Evolutionary conservation across 2,113 vertebrate species (phyloP), one percentile per base, ranked within the genome.

Genomic region (Sardina pilchardus): DNA sequence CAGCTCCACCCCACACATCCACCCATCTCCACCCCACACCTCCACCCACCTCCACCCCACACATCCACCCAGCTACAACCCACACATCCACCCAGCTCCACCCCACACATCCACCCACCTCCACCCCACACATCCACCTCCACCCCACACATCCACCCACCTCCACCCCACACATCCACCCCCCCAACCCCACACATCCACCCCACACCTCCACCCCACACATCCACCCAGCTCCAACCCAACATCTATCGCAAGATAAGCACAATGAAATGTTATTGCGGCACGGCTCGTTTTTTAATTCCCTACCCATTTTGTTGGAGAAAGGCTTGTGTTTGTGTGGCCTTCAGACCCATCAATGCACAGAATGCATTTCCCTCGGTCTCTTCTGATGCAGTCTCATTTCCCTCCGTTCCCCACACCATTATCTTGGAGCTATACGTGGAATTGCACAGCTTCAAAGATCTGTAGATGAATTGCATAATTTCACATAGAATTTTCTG

Each of bases 261-360:
- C 63, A 45, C 84, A 82, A 85, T 83, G 24, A 87, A 80, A 85
- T 75, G 36, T 81, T 34, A 71, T 71, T 71, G n/a, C 63, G 1
- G 10, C 63, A 16, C 63, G 1, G 63, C 30, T 71, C n/a, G 0
- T 9, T 9, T 34, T 53, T 71, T 71, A 71, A 71, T 71, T 71
- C 63, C 26, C 4, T 34, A 8, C n/a, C n/a, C 63, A 14, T 26
- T 71, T 14, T 34, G n/a, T 3, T 4, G n/a, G 59, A 63, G 59
- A 24, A 63, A 63, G 24, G 24, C 59, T n/a, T 24, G 24, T n/a
- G 6, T 63, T 63, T 24, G 1, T 63, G 4, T 21, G 56, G 56
- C 24, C 24, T 24, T 14, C 63, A 34, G 9, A 71, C 26, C 63
- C n/a, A 71, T 71, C 63, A 34, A 6, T 71, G 63, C n/a, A 67